Base-by-base conservation (phyloP, 2,797 vertebrate species). In the Microctenopoma stevenorrisi region DNA sequence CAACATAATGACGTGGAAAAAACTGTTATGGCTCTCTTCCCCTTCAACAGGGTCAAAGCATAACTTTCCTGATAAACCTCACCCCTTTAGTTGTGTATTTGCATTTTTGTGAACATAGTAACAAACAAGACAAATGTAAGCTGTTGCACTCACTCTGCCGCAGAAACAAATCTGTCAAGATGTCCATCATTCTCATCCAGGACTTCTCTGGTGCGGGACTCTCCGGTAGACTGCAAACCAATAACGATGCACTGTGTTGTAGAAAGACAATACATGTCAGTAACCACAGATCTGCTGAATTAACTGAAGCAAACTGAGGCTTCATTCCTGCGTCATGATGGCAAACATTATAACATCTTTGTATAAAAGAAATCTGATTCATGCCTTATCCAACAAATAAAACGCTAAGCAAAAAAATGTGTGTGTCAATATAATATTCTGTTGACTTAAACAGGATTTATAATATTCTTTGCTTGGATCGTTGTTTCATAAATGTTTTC, bases 171-270 rank as follows among this genome's bases (percentile, higher is more conserved):
- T 92, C 96, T 94, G 86, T 98, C 95, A 0, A 99, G 94, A 6
- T 94, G 97, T 0, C 98, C 97, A 0, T 99, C 98, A 0, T 97
- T 99, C 88, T 98, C 96, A 0, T 97, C 98, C 78, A 99, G 91
- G 60, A 99, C 98, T 67, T 99, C 98, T 64, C 98, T 94, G 53
- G 98, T 99, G 22, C 98, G 96, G 0, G 97, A 98, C 89, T 99
- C 98, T 0, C 98, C 98, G 0, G 97, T 99, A n/a, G 98, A 99
- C 94, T 99, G 98, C 76, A 99, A 94, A 16, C 97, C 98, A 0
- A 99, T 97, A 62, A 99, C 98, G 0, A 99, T 93, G 26, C 97
- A 98, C 98, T 97, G 82, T 0, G 5, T 64, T 5, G 28, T 55
- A 56, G 12, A 47, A 40, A 46, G 51, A 48, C 11, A 8, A 66